A percentile compares a stretch with the other conserved stretches of the same genome.
Evolutionary conservation across 1,140 invertebrate genomes (phyloP).

Genomic region (Temnothorax curvispinosus): DNA sequence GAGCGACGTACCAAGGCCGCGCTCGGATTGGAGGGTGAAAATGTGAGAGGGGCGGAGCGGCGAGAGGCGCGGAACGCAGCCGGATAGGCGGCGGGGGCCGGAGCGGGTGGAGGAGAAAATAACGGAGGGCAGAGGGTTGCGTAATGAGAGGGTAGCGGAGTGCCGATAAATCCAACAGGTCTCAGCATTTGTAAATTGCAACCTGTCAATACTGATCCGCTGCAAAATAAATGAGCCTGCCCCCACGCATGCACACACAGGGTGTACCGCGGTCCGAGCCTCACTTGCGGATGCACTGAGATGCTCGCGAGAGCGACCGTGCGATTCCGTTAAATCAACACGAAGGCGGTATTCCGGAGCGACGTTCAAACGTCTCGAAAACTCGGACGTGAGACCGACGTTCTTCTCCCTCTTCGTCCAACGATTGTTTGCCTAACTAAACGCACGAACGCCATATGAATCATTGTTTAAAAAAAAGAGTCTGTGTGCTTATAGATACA

Average conservation of each 20-base stretch:
- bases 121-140: slow-evolving; percentile 76
- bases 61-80: background rate
- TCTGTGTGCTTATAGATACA: background rate
- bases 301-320: slow-evolving; percentile 29
- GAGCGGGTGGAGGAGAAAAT: slow-evolving; percentile 56
- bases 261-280: slow-evolving; percentile 59
- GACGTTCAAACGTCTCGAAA: slow-evolving; percentile 6
- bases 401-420: background rate
- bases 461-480: background rate
- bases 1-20: slow-evolving; percentile 74
- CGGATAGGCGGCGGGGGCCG: background rate
- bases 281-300: slow-evolving; percentile 56
- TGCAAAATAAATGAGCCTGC: slow-evolving; percentile 81
- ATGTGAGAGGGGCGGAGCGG: slow-evolving; percentile 62
- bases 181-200: slow-evolving; percentile 86
- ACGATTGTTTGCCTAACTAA: background rate
- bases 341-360: slow-evolving; percentile 33
- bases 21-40: slow-evolving; percentile 79
- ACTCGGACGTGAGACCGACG: background rate
- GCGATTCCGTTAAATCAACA: slow-evolving; percentile 72
- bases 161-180: slow-evolving; percentile 85
- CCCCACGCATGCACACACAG: slow-evolving; percentile 75
- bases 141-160: slow-evolving; percentile 86
- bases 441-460: background rate
- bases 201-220: slow-evolving; percentile 83